A percentile compares a stretch with the other conserved stretches of the same genome.
These are phyloP conservation scores for Athene noctua DNA, from an alignment of 2,113 vertebrate species.

Conservation along the genomic window DNA sequence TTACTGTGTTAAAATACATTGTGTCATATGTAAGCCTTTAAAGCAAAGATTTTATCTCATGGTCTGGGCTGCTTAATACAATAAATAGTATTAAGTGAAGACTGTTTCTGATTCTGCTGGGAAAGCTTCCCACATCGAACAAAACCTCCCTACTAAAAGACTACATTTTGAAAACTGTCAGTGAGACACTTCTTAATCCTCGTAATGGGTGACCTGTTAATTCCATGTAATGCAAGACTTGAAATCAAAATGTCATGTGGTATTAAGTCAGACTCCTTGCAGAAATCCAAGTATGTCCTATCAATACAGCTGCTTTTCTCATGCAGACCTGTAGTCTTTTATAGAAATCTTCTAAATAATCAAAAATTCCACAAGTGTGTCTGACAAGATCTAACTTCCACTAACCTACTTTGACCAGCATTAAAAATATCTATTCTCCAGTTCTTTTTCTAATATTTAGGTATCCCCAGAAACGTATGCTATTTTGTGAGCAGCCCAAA, in stretches of 20 bases:
- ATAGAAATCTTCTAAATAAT: not conserved
- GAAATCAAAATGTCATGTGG: constrained; percentile 21
- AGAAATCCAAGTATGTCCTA: not conserved
- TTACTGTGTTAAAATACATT: not conserved
- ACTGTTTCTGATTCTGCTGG: not conserved
- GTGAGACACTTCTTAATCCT: constrained; percentile 3
- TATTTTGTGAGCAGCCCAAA: not conserved
- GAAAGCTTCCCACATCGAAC: not conserved
- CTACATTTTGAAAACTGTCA: not conserved
- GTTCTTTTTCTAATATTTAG: not conserved
- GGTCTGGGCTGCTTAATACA: not conserved
- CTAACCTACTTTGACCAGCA: not conserved
- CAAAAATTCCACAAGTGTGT: not conserved
- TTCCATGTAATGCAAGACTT: not conserved
- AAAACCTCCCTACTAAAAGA: not conserved
- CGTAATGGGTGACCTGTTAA: not conserved
- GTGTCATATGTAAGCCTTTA: not conserved
- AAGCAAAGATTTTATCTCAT: not conserved
- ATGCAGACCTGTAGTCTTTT: not conserved
- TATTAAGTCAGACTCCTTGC: constrained; percentile 7
- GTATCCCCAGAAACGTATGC: not conserved
- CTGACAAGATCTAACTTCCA: not conserved
- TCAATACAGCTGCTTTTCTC: not conserved
- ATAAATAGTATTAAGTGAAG: not conserved
- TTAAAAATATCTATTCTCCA: not conserved